Percentiles rank a stretch among this genome's conserved stretches.
Conservation (phyloP, 2,113 vertebrate genomes). For the Entomyzon cyanotis region DNA sequence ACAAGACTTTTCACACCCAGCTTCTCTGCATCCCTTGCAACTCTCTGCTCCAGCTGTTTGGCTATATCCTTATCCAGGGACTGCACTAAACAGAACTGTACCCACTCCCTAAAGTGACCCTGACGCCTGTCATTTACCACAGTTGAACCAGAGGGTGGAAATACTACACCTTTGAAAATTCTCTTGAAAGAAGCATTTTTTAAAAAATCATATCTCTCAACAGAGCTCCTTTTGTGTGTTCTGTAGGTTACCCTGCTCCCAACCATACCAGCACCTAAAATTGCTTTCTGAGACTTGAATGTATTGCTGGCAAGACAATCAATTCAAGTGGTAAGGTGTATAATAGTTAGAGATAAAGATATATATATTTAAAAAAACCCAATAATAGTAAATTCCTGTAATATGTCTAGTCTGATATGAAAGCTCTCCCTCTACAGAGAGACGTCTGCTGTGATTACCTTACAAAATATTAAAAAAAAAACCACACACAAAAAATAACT, state of each 20-base stretch:
- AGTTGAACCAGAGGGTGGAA: slow-evolving; percentile 61
- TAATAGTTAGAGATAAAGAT: slow-evolving; percentile 71
- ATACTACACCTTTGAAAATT: slow-evolving; percentile 66
- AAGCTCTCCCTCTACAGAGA: slow-evolving; percentile 70
- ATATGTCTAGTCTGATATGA: slow-evolving; percentile 78
- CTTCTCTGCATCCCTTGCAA: background rate
- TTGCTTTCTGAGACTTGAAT: slow-evolving; percentile 72
- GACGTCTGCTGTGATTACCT: slow-evolving; percentile 69
- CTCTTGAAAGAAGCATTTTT: slow-evolving; percentile 33
- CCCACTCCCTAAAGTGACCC: background rate
- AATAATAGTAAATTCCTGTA: slow-evolving; percentile 76
- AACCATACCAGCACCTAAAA: slow-evolving; percentile 75
- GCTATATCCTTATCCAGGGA: background rate
- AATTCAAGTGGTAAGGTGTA: slow-evolving; percentile 73
- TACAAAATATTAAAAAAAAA: slow-evolving; percentile 79
- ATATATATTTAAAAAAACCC: slow-evolving; percentile 65
- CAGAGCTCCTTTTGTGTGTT: slow-evolving; percentile 53
- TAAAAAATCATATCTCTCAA: background rate
- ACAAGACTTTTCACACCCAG: background rate
- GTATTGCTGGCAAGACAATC: slow-evolving; percentile 78
- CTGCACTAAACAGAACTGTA: background rate
- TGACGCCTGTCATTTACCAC: background rate
- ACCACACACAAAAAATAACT: slow-evolving; percentile 73
- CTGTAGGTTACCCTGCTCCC: slow-evolving; percentile 70
- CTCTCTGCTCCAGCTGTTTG: background rate